A percentile compares a stretch with the other conserved stretches of the same genome.
Evolutionary conservation across 2,113 vertebrate species (phyloP).

Genomic region (Dendrocopos noguchii): DNA sequence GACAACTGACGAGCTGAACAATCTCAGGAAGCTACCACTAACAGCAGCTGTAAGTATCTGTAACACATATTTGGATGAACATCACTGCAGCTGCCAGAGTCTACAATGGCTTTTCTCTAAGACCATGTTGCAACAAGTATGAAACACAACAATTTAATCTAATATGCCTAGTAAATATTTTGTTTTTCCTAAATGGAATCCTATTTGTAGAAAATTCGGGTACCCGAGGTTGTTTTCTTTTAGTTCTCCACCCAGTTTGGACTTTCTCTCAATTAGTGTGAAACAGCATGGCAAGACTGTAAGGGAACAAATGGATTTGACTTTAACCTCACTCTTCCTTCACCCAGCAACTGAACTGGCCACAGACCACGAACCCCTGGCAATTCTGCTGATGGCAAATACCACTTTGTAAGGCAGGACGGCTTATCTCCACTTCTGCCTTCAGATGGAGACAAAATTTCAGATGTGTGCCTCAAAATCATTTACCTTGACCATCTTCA

Average conservation of each 20-base stretch:
- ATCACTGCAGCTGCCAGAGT: not conserved
- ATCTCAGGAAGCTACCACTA: not conserved
- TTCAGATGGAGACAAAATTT: not conserved
- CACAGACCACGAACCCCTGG: not conserved
- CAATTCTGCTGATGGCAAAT: not conserved
- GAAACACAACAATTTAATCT: constrained; percentile 27
- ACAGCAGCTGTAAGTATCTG: not conserved
- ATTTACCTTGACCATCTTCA: not conserved
- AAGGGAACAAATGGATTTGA: not conserved
- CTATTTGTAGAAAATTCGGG: not conserved
- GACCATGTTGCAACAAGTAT: not conserved
- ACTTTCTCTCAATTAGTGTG: not conserved
- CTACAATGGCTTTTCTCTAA: not conserved
- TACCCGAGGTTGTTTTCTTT: not conserved
- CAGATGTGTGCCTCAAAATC: not conserved
- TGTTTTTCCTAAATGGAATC: not conserved
- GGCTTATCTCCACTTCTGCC: not conserved
- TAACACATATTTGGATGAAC: not conserved
- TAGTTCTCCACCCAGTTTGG: not conserved
- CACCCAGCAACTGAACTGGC: not conserved
- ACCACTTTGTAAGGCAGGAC: fast-evolving
- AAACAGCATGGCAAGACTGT: not conserved
- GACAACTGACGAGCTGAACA: not conserved
- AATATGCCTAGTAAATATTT: not conserved
- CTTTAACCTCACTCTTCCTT: not conserved